Evolutionary conservation across 2,113 vertebrate genomes (phyloP).

Genomic region (Mustelus asterias): DNA sequence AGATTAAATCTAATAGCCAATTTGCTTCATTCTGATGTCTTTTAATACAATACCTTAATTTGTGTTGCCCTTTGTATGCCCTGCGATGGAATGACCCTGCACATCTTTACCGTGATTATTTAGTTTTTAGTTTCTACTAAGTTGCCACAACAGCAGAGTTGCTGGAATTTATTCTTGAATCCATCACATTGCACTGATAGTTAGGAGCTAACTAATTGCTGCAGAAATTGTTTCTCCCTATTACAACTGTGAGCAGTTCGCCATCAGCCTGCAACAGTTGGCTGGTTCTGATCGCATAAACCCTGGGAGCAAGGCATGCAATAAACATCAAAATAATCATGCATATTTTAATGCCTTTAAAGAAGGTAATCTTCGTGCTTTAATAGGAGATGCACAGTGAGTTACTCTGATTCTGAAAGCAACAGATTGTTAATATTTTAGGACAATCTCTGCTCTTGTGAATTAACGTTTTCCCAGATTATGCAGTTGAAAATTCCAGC

Average conservation of each 20-base stretch:
- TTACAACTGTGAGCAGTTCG: not conserved
- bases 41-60: not conserved
- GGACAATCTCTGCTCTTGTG: not conserved
- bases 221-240: not conserved
- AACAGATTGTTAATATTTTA: not conserved
- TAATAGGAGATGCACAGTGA: not conserved
- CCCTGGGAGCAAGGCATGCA: not conserved
- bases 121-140: not conserved
- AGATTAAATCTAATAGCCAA: not conserved
- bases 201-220: not conserved
- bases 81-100: not conserved
- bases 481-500: not conserved
- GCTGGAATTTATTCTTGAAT: not conserved
- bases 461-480: not conserved
- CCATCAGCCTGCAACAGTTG: not conserved
- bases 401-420: not conserved
- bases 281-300: not conserved
- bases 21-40: not conserved
- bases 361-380: not conserved
- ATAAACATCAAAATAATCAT: not conserved
- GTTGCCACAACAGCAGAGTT: not conserved
- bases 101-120: not conserved
- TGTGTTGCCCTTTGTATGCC: not conserved
- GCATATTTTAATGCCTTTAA: not conserved
- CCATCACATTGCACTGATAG: not conserved